phyloP scores from a whole-genome alignment of 2,797 vertebrate species.

The Hylomyscus alleni region DNA sequence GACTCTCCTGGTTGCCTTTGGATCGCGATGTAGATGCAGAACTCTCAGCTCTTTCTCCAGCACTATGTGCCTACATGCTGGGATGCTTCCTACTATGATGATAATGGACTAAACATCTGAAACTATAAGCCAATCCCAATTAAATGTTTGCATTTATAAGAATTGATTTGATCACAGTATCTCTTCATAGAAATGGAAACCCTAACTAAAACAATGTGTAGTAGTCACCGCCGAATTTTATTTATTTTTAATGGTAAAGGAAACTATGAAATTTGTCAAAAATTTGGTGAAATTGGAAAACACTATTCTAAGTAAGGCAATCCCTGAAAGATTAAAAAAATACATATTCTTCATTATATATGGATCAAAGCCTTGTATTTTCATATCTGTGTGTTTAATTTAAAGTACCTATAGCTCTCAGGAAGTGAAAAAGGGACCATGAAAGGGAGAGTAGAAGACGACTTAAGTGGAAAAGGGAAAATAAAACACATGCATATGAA shows the following conservation, averaged over 20 bases:
- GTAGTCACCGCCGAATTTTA: background rate
- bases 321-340: background rate
- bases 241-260: background rate
- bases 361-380: background rate
- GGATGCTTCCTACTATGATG: no score
- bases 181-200: no score
- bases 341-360: background rate
- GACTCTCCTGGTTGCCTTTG: no score
- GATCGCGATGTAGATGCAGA: no score
- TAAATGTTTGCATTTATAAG: no score
- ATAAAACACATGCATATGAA: background rate
- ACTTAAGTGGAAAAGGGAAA: background rate
- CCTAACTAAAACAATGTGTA: no score
- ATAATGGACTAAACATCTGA: no score
- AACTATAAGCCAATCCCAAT: no score
- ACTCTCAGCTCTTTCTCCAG: no score
- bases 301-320: background rate
- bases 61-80: no score
- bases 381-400: background rate
- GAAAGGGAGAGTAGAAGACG: background rate
- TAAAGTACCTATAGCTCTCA: background rate
- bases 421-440: background rate
- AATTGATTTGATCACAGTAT: no score
- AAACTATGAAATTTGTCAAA: background rate
- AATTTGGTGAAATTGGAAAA: background rate